Conservation (phyloP, 2,888 invertebrate species). For the Spilosoma lubricipeda region DNA sequence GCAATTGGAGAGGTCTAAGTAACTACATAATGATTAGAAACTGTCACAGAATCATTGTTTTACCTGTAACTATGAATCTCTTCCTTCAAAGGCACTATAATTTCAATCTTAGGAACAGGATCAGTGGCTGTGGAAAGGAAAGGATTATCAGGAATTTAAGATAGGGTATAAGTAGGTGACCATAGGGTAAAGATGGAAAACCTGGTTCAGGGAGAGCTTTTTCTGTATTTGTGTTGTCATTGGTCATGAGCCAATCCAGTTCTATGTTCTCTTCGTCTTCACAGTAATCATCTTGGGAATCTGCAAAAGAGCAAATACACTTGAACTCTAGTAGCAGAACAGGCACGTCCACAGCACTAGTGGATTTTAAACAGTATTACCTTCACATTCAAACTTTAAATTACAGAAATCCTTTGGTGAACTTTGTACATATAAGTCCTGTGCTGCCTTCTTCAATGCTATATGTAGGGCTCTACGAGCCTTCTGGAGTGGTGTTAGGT, state of each 20-base stretch:
- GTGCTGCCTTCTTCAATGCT: conserved; percentile 78
- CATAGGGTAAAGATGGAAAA: conserved; percentile 51
- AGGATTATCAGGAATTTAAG: conserved; percentile 45
- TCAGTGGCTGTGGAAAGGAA: conserved; percentile 50
- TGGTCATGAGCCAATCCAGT: conserved; percentile 69
- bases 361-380: conserved; percentile 27
- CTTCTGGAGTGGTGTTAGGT: conserved; percentile 78
- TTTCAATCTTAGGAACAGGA: conserved; percentile 40
- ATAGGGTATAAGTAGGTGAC: conserved; percentile 33
- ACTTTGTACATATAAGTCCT: conserved; percentile 70
- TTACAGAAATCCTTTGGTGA: conserved; percentile 64
- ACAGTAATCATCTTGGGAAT: conserved; percentile 69
- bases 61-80: conserved; percentile 37
- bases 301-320: conserved; percentile 46
- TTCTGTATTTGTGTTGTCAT: conserved; percentile 50
- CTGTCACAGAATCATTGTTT: background rate
- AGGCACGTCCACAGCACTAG: background rate
- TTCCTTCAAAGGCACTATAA: conserved; percentile 23
- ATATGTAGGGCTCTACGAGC: conserved; percentile 76
- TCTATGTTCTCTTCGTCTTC: conserved; percentile 76
- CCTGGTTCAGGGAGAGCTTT: conserved; percentile 60
- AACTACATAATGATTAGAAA: background rate
- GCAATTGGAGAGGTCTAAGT: no score
- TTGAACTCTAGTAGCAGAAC: background rate
- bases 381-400: conserved; percentile 66